Evolutionary conservation across 1,140 invertebrate genomes (phyloP), one percentile per base, ranked within the genome.

Genomic region (Microvelia longipes): DNA sequence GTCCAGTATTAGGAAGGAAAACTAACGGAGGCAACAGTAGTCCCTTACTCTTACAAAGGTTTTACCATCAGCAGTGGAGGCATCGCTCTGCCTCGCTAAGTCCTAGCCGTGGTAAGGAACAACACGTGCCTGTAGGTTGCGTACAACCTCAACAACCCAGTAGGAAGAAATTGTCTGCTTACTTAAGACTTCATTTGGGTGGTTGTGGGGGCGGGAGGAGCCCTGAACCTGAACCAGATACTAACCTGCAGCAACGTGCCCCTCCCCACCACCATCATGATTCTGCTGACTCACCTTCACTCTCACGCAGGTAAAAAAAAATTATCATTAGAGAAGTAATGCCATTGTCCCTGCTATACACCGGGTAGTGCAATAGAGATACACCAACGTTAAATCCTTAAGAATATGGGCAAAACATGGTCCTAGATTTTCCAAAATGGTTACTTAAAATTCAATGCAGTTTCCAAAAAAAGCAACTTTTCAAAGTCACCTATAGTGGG

Each of bases 31-130:
- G 83, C 27, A 85, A 84, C 76, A 86, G 84, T n/a, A 85, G 84
- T 78, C 85, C 85, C 5, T 83, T 86, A 75, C 82, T 86, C 19
- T 77, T 85, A 68, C 85, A 86, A 75, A 77, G 85, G 74, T 86
- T 85, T 76, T 83, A 84, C 75, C 84, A 86, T 76, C 85, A 86
- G 74, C 85, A 83, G 62, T 26, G 25, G 62, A 15, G 62, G 24
- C 62, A 64, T 25, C 11, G 62, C 5, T 64, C 62, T 24, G 62
- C 62, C 24, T 24, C 15, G 5, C 25, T 64, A 11, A 64, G 62
- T 25, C 62, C 62, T 25, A 64, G 62, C 62, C 11, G 62, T 2
- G 25, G 62, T 64, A 64, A 64, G 25, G 15, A 24, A 24, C 15
- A 64, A 25, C 2, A 15, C 62, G 62, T 5, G 5, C 5, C 35